Base-by-base conservation (phyloP, 2,797 vertebrate species). In the Discoglossus pictus region DNA sequence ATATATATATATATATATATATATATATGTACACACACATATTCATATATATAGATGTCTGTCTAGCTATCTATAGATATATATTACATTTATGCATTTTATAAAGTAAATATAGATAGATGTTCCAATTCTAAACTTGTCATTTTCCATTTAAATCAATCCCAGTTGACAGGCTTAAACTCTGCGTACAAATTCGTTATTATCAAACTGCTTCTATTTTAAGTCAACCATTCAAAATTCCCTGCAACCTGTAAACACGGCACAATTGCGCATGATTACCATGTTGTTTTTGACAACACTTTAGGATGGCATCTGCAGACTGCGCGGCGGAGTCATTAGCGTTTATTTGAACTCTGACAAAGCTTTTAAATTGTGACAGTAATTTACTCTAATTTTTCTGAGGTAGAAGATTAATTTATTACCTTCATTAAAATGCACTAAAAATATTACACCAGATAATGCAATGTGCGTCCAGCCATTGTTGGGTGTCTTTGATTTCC, bases 201-300 rank as follows among this genome's bases (percentile, higher is more conserved):
- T 61, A 68, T 46, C 21, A 46, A 68, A 25, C 40, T 38, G 66
- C 56, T 46, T 53, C 66, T 68, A 61, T 68, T 68, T 51, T 50
- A 17, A 31, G 21, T 12, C n/a, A 17, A 68, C 4, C 20, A 35
- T 38, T 61, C 2, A 18, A 56, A 48, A 35, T 13, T 23, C 60
- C 42, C 35, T 38, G 17, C 42, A 62, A 55, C 67, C 58, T 54
- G 59, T 31, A 20, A 42, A 35, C 20, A 38, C 25, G 25, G 39
- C 40, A 69, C 59, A 69, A 69, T 69, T 36, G 59, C 27, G 59
- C 9, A 15, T 59, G 56, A 68, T 68, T 67, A 59, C 34, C 27
- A 27, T 15, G 40, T 59, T 20, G 39, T 20, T 68, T 50, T 61
- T 68, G 56, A 68, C 65, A 61, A 43, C 65, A 61, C 56, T 68